Conservation (phyloP, 2,888 invertebrate species). For the Andrena flavipes region DNA sequence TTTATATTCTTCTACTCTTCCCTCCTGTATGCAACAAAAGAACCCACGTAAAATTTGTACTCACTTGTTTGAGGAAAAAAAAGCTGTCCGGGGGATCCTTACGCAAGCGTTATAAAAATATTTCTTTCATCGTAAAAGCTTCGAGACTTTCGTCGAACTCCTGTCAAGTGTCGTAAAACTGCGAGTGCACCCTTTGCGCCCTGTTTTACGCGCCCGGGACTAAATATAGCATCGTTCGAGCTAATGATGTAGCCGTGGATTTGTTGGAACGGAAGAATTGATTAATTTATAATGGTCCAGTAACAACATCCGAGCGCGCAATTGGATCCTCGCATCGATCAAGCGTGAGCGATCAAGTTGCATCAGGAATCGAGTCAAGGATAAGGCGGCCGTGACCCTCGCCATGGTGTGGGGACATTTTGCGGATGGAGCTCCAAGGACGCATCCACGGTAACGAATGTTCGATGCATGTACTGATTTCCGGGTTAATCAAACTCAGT, state of each 20-base stretch:
- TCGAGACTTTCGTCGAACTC: too few relatives aligned
- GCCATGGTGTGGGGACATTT: slow-evolving; percentile 1
- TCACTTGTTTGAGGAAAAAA: not conserved
- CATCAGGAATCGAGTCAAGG: slow-evolving; percentile 20
- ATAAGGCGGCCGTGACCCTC: slow-evolving; percentile 50
- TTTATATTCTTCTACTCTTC: not conserved
- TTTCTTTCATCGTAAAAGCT: not conserved
- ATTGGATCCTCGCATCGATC: slow-evolving; percentile 13
- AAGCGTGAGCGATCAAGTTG: slow-evolving; percentile 20
- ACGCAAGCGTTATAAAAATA: not conserved
- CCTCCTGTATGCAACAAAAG: not conserved
- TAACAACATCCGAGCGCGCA: not conserved
- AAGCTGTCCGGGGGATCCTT: not conserved
- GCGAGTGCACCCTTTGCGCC: not conserved
- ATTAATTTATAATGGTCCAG: slow-evolving; percentile 15
- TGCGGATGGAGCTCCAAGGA: slow-evolving; percentile 37
- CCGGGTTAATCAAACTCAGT: slow-evolving; percentile 60
- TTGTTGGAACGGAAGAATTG: not conserved
- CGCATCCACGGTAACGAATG: slow-evolving; percentile 47
- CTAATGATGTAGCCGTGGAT: not conserved
- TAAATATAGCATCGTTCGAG: not conserved
- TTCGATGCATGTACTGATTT: slow-evolving; percentile 56
- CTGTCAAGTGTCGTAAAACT: not conserved
- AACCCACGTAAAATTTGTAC: not conserved
- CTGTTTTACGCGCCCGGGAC: not conserved